These are phyloP conservation scores for Andricus quercusramuli DNA, from an alignment of 2,888 invertebrate species.

Conservation along the genomic window DNA sequence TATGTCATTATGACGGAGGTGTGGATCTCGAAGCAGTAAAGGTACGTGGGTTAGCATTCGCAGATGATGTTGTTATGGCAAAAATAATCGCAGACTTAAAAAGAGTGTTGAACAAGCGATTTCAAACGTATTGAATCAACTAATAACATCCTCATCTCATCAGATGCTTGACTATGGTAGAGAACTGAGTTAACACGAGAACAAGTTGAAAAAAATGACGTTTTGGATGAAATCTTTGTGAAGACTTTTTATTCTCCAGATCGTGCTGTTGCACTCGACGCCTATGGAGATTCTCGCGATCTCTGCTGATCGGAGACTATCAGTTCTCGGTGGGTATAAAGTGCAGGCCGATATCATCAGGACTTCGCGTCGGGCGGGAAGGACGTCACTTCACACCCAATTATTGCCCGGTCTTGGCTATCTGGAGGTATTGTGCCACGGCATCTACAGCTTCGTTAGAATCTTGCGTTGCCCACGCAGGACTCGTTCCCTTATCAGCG, in stretches of 20 bases:
- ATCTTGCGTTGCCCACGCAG: slow-evolving; percentile 38
- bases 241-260: background rate
- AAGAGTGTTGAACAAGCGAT: too few relatives aligned
- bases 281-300: slow-evolving; percentile 16
- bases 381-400: slow-evolving; percentile 58
- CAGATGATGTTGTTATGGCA: too few relatives aligned
- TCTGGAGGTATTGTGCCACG: slow-evolving; percentile 39
- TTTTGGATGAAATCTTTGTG: background rate
- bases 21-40: too few relatives aligned
- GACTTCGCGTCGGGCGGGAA: slow-evolving; percentile 52
- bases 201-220: too few relatives aligned
- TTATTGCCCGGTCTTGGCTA: slow-evolving; percentile 55
- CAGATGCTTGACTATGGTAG: too few relatives aligned
- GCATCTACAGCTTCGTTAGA: slow-evolving; percentile 44
- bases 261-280: background rate
- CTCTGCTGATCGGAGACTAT: slow-evolving; percentile 1
- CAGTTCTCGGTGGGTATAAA: slow-evolving; percentile 50
- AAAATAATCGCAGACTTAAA: too few relatives aligned
- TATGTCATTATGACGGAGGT: too few relatives aligned
- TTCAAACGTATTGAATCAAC: too few relatives aligned
- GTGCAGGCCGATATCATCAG: slow-evolving; percentile 53
- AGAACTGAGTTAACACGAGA: too few relatives aligned
- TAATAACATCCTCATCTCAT: too few relatives aligned
- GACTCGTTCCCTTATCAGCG: slow-evolving; percentile 41
- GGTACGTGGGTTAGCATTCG: too few relatives aligned